Evolutionary conservation across 2,113 vertebrate genomes (phyloP).

Genomic region (Anser brachyrhynchus): DNA sequence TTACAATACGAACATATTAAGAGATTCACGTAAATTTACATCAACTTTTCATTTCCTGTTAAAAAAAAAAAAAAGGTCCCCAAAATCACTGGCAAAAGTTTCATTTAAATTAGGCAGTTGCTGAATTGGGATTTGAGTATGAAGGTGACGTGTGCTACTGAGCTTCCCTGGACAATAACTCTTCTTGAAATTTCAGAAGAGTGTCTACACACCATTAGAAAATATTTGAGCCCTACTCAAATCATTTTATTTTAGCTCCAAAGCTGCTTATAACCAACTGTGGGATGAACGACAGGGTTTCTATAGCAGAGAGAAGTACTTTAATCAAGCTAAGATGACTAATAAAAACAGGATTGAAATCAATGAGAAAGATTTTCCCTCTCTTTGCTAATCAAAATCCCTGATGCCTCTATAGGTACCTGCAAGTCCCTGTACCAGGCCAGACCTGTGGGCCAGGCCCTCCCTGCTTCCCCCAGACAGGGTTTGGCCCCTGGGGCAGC

Average conservation of each 20-base stretch:
- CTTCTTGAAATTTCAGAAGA: neutral
- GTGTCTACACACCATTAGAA: neutral
- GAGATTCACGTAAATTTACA: neutral
- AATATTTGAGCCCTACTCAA: neutral
- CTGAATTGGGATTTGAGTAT: neutral
- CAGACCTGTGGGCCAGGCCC: neutral
- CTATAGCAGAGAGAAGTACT: neutral
- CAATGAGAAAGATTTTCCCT: accelerated
- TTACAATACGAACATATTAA: neutral
- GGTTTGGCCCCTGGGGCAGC: too few relatives aligned
- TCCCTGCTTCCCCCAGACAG: accelerated
- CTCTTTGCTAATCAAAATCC: neutral
- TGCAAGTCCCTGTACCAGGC: neutral
- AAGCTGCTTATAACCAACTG: neutral
- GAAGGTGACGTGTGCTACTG: neutral
- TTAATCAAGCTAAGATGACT: neutral
- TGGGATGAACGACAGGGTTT: neutral
- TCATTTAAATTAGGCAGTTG: neutral
- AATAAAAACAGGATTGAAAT: neutral
- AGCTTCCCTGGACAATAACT: neutral
- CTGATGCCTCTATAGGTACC: too few relatives aligned
- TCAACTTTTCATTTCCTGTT: neutral
- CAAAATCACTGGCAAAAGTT: neutral
- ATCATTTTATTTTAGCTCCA: neutral
- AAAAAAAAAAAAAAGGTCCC: neutral